phyloP scores from a whole-genome alignment of 2,113 vertebrate genomes.

The Tupaia chinensis region DNA sequence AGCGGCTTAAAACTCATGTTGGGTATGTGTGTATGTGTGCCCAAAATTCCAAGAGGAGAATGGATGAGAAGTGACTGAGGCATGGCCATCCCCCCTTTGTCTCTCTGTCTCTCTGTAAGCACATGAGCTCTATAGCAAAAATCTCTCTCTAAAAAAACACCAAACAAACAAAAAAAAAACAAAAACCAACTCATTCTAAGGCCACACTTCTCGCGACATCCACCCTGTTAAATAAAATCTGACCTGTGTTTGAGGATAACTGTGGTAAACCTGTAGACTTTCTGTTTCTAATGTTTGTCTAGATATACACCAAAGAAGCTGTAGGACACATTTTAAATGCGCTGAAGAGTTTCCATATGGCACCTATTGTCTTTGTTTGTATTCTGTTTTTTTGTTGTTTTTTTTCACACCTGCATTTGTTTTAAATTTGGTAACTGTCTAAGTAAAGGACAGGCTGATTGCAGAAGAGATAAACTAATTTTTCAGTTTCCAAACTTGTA shows the following conservation, averaged over 20 bases:
- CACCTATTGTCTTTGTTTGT: neutral
- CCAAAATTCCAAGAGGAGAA: no score
- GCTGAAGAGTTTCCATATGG: neutral
- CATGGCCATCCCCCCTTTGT: no score
- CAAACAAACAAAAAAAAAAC: no score
- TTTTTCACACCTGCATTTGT: neutral
- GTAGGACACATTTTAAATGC: neutral
- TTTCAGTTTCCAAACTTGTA: neutral
- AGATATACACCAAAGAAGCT: neutral
- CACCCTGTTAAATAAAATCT: neutral
- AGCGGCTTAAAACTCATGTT: no score
- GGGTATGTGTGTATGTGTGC: no score
- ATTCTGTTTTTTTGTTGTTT: no score
- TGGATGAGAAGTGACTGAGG: no score
- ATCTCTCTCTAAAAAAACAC: no score
- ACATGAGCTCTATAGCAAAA: no score
- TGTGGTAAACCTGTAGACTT: neutral
- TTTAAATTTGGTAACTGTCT: neutral
- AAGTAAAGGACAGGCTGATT: neutral
- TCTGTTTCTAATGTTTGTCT: neutral
- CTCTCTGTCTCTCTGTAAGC: neutral
- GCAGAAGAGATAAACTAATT: neutral
- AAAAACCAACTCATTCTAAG: no score
- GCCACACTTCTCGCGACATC: neutral
- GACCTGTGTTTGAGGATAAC: neutral